Evolutionary conservation across 2,113 vertebrate species (phyloP), one percentile per base, ranked within the genome.

Genomic region (Nymphicus hollandicus): DNA sequence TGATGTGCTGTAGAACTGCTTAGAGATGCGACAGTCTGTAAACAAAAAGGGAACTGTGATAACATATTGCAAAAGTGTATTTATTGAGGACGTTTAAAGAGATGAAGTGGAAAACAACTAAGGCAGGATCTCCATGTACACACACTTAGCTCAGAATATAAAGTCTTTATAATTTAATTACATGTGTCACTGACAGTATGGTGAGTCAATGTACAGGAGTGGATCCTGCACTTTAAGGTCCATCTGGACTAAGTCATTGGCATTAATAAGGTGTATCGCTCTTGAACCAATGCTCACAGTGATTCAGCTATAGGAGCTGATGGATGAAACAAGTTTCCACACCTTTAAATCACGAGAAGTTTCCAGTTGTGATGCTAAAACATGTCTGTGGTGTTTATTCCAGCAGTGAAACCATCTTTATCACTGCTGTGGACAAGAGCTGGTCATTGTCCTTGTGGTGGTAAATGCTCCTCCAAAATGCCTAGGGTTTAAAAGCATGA

Each of bases 1-100:
- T 50, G 56, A 14, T 0, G 0, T 44, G 44, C 25, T 71, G 20
- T 24, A 24, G 58, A 71, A 31, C 17, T 65, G 73, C 2, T 0
- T 7, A 47, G 44, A 44, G 63, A 12, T 64, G 27, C 29, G 41
- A 31, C 35, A 50, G 52, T 6, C 50, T 53, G 29, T 49, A 73
- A 39, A 73, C 31, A 17, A 46, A 68, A 79, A 41, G 39, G 22
- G 6, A 16, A 10, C 50, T 25, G 25, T 33, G 23, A 37, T 70
- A 41, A 41, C n/a, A 17, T 17, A 20, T 58, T 58, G 50, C 39
- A 43, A 11, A 65, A 65, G 7, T 25, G 11, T 8, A 11, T 5
- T 64, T 76, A 9, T 10, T 19, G 50, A 58, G 23, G 50, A 10
- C 37, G 31, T 24, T 37, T 20, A 39, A 37, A 71, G 70, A 66